Percentiles rank a stretch among this genome's conserved stretches.
Evolutionary conservation across 1,140 invertebrate genomes (phyloP).

Genomic region (Sycophila sp.): DNA sequence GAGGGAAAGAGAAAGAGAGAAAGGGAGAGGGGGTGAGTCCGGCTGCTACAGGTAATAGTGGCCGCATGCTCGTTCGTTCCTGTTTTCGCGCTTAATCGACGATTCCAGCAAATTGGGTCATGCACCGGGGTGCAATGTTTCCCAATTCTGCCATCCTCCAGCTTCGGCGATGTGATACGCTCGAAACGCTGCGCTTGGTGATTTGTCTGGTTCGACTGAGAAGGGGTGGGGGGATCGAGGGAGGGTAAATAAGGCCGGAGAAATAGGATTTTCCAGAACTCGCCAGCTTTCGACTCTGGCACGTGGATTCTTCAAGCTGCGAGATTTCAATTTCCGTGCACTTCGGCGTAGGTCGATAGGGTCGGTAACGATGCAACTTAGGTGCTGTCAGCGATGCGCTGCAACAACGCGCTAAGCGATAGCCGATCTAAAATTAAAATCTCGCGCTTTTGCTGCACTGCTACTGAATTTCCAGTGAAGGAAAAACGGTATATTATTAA

Average conservation of each 20-base stretch:
- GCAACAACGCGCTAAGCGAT: too few relatives aligned
- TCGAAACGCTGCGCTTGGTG: too few relatives aligned
- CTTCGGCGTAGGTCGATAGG: too few relatives aligned
- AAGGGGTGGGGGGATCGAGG: neutral
- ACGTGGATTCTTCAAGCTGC: conserved; percentile 7
- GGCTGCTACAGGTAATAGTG: neutral
- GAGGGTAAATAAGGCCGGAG: conserved; percentile 9
- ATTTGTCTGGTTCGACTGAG: conserved; percentile 16
- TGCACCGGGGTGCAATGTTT: neutral
- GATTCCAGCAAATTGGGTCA: conserved; percentile 29
- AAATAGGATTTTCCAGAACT: conserved; percentile 35
- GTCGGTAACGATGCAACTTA: too few relatives aligned
- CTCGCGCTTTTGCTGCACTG: too few relatives aligned
- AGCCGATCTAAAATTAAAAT: too few relatives aligned
- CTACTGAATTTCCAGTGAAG: too few relatives aligned
- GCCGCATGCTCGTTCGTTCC: neutral
- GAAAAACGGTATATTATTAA: too few relatives aligned
- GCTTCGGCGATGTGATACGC: neutral
- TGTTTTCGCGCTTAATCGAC: conserved; percentile 20
- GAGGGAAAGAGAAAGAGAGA: too few relatives aligned
- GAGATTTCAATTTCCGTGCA: conserved; percentile 2
- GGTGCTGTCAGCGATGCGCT: too few relatives aligned
- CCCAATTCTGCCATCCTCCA: conserved; percentile 22
- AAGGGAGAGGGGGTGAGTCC: neutral
- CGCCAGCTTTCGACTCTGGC: too few relatives aligned